Conservation (phyloP, 2,888 invertebrate genomes). For the Apoda limacodes region DNA sequence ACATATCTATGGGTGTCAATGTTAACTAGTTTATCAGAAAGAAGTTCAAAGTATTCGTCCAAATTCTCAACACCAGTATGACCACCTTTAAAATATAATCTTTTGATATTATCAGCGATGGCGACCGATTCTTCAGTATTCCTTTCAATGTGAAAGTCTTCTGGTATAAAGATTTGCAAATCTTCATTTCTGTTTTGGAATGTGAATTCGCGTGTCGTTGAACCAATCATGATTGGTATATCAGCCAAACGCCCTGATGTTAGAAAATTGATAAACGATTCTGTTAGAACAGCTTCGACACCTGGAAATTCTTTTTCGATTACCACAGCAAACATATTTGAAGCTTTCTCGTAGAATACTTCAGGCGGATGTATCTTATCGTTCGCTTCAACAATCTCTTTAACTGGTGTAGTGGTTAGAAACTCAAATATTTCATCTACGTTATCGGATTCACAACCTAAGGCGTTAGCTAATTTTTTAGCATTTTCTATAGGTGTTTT, state of each 20-base stretch:
- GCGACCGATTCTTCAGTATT: conserved; percentile 35
- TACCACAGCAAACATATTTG: conserved; percentile 30
- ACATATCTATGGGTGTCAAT: conserved; percentile 44
- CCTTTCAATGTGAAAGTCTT: conserved; percentile 37
- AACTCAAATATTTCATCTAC: conserved; percentile 48
- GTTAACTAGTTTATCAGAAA: conserved; percentile 41
- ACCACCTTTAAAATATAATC: conserved; percentile 41
- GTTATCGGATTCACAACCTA: conserved; percentile 45
- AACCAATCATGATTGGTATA: conserved; percentile 49
- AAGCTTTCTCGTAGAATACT: conserved; percentile 17
- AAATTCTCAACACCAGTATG: conserved; percentile 32
- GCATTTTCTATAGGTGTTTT: conserved; percentile 44
- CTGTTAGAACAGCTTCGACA: conserved; percentile 43
- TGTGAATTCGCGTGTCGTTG: conserved; percentile 38
- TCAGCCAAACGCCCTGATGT: conserved; percentile 49
- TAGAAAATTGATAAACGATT: conserved; percentile 40
- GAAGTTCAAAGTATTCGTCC: conserved; percentile 36
- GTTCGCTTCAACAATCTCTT: conserved; percentile 41
- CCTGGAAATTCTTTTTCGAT: conserved; percentile 53
- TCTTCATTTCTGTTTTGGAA: conserved; percentile 32
- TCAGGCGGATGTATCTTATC: conserved; percentile 24
- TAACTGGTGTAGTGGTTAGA: conserved; percentile 39
- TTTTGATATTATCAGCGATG: conserved; percentile 37
- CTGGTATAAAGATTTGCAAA: conserved; percentile 40
- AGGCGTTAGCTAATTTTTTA: conserved; percentile 29